These are phyloP conservation scores for Bergia sp. DNA, from an alignment of 92 coral and sea anemone genomes.

Conservation along the genomic window DNA sequence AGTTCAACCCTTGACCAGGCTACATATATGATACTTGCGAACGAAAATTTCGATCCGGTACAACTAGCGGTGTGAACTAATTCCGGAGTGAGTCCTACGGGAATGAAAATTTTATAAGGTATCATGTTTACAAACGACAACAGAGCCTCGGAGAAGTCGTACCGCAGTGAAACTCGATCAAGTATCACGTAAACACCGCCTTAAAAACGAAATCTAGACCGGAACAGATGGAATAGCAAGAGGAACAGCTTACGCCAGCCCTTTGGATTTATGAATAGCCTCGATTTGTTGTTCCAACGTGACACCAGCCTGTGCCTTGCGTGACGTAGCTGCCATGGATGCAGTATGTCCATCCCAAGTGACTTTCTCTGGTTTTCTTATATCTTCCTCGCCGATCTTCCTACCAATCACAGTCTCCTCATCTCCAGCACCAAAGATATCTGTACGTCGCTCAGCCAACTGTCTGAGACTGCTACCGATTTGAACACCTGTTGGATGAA, in stretches of 20 bases:
- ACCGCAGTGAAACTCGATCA: not conserved
- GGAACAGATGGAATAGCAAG: not conserved
- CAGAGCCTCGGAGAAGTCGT: too few relatives aligned
- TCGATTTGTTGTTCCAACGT: slow-evolving; percentile 96
- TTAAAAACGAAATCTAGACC: not conserved
- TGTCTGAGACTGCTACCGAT: slow-evolving; percentile 97
- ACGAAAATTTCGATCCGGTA: too few relatives aligned
- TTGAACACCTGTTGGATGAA: slow-evolving; percentile 67
- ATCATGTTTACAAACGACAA: too few relatives aligned
- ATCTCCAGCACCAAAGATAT: slow-evolving; percentile 99
- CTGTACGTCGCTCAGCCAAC: slow-evolving; percentile 97
- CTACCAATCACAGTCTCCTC: slow-evolving; percentile 98
- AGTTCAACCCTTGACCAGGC: too few relatives aligned
- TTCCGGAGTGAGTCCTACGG: too few relatives aligned
- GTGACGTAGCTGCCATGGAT: slow-evolving; percentile 97
- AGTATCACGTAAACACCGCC: too few relatives aligned
- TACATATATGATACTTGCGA: too few relatives aligned
- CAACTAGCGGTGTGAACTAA: too few relatives aligned
- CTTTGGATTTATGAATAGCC: slow-evolving; percentile 98
- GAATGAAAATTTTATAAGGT: too few relatives aligned
- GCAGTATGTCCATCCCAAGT: slow-evolving; percentile 99
- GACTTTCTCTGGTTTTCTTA: slow-evolving; percentile 92
- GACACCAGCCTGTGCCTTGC: slow-evolving; percentile 95
- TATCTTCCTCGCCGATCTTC: slow-evolving; percentile 97
- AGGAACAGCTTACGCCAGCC: slow-evolving; percentile 81